phyloP scores from a whole-genome alignment of 2,797 vertebrate genomes.

The Periparus ater region DNA sequence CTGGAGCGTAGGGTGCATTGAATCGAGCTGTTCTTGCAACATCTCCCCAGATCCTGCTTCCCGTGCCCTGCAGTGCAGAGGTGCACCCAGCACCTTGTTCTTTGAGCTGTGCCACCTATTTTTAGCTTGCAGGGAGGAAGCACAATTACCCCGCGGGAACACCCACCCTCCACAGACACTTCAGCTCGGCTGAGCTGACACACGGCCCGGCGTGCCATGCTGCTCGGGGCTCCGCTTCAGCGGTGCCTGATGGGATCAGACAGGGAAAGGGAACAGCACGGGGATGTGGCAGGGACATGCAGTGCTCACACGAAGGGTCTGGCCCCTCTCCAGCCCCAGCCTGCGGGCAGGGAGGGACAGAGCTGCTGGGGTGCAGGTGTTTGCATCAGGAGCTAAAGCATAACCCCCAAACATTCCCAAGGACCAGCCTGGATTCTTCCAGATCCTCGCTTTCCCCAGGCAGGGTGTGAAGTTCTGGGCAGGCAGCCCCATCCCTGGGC shows the following conservation, averaged over 20 bases:
- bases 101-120: not conserved
- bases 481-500: not conserved
- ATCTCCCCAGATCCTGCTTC: not conserved
- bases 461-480: not conserved
- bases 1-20: not conserved
- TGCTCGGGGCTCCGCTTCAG: not conserved
- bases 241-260: not conserved
- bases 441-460: accelerated
- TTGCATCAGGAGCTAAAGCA: not conserved
- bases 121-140: not conserved
- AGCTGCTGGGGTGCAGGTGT: not conserved
- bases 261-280: not conserved
- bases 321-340: not conserved
- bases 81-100: not conserved
- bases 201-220: not conserved
- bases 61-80: not conserved
- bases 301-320: not conserved
- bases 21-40: not conserved
- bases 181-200: not conserved
- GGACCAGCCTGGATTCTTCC: not conserved
- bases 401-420: not conserved
- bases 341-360: not conserved
- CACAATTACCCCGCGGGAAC: not conserved
- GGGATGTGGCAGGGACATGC: not conserved
- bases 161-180: not conserved